Conservation (phyloP, 2,797 vertebrate genomes). For the Sebastes hubbsi region DNA sequence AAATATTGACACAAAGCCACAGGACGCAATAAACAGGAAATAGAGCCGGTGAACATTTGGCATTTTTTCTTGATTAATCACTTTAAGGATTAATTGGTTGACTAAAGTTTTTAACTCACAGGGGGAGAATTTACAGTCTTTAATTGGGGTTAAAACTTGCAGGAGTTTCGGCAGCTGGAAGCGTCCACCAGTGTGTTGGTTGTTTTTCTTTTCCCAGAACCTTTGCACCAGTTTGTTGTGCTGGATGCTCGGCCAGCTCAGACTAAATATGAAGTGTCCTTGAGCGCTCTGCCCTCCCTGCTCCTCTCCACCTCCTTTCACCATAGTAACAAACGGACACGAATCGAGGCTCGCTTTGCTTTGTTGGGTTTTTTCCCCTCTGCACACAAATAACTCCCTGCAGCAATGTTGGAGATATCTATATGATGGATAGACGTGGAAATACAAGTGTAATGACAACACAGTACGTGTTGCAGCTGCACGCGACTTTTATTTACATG, state of each 20-base stretch:
- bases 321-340: not conserved
- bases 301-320: not conserved
- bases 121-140: not conserved
- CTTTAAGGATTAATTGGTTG: too few relatives aligned
- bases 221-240: not conserved
- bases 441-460: not conserved
- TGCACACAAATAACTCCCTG: not conserved
- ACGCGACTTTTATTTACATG: not conserved
- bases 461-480: not conserved
- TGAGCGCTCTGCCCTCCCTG: not conserved
- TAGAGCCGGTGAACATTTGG: not conserved
- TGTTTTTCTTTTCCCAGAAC: not conserved
- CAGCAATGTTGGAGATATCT: not conserved
- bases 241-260: not conserved
- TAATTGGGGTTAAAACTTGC: not conserved
- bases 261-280: slow-evolving; percentile 29
- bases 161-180: not conserved
- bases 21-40: not conserved
- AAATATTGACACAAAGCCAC: too few relatives aligned
- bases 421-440: not conserved
- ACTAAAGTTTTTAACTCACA: not conserved
- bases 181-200: not conserved
- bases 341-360: not conserved
- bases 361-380: not conserved
- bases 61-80: not conserved